Evolutionary conservation across 2,888 invertebrate genomes (phyloP), one percentile per base, ranked within the genome.

Genomic region (Archips xylosteana): DNA sequence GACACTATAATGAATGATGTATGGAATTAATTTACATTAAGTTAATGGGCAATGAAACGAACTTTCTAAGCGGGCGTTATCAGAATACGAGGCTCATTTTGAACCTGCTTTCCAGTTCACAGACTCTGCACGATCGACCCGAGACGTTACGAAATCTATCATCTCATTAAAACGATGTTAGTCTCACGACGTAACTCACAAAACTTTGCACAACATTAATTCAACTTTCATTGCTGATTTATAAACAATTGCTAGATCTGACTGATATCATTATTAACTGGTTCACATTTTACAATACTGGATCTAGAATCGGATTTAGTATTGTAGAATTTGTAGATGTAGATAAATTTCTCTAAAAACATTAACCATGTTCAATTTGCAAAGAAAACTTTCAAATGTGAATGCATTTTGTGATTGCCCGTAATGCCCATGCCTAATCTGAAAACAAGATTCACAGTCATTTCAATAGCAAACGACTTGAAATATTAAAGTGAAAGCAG

Each of bases 11-110:
- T 79, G 78, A 79, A 79, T 79, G 78, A 74, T 75, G 70, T 77
- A 81, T 78, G 77, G 81, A 83, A 84, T 84, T 83, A 84, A 88
- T 85, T 86, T 83, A 85, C 85, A 87, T 90, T 83, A 85, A 84
- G 80, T 83, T 84, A 86, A 86, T 85, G 83, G 81, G 81, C 72
- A 79, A 84, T 83, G 88, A 89, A 89, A 91, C 82, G 81, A 80
- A 88, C 91, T 92, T 91, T 91, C 92, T 90, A 90, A 85, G 82
- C 79, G 76, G 76, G 76, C 75, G 80, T 82, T 83, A 86, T 83
- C 83, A 84, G 69, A 71, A 74, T 75, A 73, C 34, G 71, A 61
- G 71, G 70, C 76, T 77, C 77, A 77, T 79, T 79, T 76, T 76
- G 78, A 81, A 83, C 80, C 80, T 78, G 81, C 81, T 83, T 83